These are phyloP conservation scores for Merodon equestris DNA, from an alignment of 2,888 invertebrate genomes.

Conservation along the genomic window DNA sequence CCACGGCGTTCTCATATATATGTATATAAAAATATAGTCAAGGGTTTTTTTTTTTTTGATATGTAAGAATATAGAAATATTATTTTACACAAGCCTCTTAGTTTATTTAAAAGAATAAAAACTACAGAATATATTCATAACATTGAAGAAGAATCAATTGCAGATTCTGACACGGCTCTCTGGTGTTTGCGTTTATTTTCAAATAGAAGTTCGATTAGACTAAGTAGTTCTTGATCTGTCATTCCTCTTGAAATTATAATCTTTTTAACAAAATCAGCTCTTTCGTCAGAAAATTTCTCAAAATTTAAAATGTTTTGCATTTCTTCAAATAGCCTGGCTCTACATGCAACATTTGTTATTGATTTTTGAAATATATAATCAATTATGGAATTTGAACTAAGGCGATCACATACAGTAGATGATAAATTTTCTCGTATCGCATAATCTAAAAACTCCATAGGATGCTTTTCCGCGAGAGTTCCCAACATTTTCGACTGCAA, in stretches of 20 bases:
- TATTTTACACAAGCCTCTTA: slow-evolving; percentile 14
- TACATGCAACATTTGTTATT: slow-evolving; percentile 74
- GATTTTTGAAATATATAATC: slow-evolving; percentile 77
- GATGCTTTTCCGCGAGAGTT: slow-evolving; percentile 77
- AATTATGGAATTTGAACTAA: slow-evolving; percentile 76
- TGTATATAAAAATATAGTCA: too few relatives aligned
- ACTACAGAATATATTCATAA: slow-evolving; percentile 69
- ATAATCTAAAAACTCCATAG: slow-evolving; percentile 77
- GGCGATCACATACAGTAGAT: slow-evolving; percentile 77
- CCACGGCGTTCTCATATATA: too few relatives aligned
- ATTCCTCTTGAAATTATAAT: slow-evolving; percentile 71
- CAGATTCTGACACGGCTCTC: slow-evolving; percentile 75
- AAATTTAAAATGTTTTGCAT: slow-evolving; percentile 73
- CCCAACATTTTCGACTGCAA: slow-evolving; percentile 75
- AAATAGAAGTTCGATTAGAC: slow-evolving; percentile 73
- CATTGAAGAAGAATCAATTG: slow-evolving; percentile 76
- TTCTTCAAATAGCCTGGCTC: slow-evolving; percentile 73
- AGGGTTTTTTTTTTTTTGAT: too few relatives aligned
- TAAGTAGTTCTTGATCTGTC: slow-evolving; percentile 73
- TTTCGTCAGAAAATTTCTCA: slow-evolving; percentile 73
- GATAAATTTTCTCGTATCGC: slow-evolving; percentile 78
- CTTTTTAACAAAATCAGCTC: slow-evolving; percentile 72
- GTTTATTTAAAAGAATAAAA: slow-evolving; percentile 52
- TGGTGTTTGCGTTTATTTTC: slow-evolving; percentile 65
- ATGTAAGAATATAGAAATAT: neutral